Base-by-base conservation (phyloP, 2,113 vertebrate species). In the Telmatochromis sp. region DNA sequence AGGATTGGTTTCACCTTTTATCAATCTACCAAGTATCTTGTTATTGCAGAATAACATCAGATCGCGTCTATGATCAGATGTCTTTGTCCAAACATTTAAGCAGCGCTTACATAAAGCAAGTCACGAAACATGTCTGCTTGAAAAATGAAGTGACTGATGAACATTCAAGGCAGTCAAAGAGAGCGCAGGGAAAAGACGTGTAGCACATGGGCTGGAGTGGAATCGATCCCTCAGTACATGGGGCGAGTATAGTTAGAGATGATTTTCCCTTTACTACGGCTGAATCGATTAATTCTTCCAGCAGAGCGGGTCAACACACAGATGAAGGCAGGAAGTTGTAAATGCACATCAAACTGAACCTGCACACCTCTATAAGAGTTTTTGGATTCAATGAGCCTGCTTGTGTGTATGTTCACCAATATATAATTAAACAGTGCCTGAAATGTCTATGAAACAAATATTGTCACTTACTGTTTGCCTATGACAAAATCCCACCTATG, bases 321-420 rank as follows among this genome's bases (percentile, higher is more conserved):
- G 45, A 65, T 11, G 31, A 80, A 53, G 17, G 45, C 23, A 42
- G 84, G n/a, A 54, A 81, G 51, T 51, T 28, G 15, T 23, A 54
- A 53, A 65, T 42, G 31, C 45, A 86, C 26, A 50, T 54, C 55
- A 80, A 80, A 53, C 58, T 65, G 71, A 78, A 78, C 23, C 42
- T 19, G 23, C 26, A 50, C 45, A 75, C 1, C 40, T 19, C 71
- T 50, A 28, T n/a, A 31, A 75, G 42, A 50, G 73, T n/a, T 7
- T 47, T 50, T n/a, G 15, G 9, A 50, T 78, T 50, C 26, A 31
- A 5, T 51, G 73, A 78, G 73, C 45, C 26, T 51, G 45, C 15
- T 51, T 78, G 17, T 78, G 15, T 78, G 23, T 13, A 7, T 78
- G 45, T 78, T 78, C 23, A n/a, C 15, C 26, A 33, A 31, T 78